Conservation (phyloP, 1,140 invertebrate genomes). For the Wiebesia pumilae region DNA sequence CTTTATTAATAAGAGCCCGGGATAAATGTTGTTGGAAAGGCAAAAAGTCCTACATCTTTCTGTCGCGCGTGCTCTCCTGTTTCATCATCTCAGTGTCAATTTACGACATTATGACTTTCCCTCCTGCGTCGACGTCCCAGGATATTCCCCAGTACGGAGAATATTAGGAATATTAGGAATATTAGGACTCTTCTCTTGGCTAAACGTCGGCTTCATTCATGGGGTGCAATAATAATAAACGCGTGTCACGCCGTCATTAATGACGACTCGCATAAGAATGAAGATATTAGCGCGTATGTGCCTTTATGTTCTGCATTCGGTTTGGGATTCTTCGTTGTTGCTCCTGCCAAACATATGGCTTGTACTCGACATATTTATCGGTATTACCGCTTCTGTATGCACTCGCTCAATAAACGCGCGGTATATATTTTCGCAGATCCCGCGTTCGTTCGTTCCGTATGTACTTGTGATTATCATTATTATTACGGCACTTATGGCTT, state of each 20-base stretch:
- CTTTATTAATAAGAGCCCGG: constrained; percentile 41
- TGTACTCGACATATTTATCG: constrained; percentile 20
- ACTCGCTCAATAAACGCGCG: constrained; percentile 13
- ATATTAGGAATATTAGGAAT: constrained; percentile 49
- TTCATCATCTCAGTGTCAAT: constrained; percentile 51
- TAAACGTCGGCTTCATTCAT: constrained; percentile 46
- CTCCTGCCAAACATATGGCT: constrained; percentile 46
- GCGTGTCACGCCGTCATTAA: constrained; percentile 47
- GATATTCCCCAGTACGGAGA: not conserved
- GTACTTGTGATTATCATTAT: not conserved
- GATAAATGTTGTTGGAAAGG: not conserved
- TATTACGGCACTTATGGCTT: too few relatives aligned
- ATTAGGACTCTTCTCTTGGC: constrained; percentile 27
- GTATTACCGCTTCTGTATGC: constrained; percentile 29
- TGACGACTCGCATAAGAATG: constrained; percentile 47
- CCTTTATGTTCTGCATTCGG: not conserved
- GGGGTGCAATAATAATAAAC: constrained; percentile 54
- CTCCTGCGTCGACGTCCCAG: not conserved
- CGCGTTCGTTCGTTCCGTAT: not conserved
- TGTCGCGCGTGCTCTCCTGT: not conserved
- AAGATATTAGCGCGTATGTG: constrained; percentile 45
- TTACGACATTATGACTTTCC: constrained; percentile 47
- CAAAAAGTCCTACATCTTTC: constrained; percentile 24
- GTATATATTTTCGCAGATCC: not conserved
- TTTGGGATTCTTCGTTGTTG: constrained; percentile 46